Conservation (phyloP, 2,888 invertebrate species). For the Pterostichus madidus region DNA sequence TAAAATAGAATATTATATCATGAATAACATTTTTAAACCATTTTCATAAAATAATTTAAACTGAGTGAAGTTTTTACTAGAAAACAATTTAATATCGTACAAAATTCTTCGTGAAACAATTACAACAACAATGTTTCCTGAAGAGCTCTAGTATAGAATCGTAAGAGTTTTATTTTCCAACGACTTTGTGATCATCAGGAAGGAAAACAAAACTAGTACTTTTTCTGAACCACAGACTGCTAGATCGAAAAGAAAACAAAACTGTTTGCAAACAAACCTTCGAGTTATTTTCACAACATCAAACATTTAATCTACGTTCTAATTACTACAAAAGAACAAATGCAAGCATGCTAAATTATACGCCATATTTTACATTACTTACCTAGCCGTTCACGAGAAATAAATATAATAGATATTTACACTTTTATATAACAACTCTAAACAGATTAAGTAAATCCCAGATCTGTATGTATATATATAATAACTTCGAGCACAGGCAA, state of each 20-base stretch:
- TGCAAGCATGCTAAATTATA: not conserved
- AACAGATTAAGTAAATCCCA: too few relatives aligned
- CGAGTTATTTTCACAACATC: slow-evolving; percentile 25
- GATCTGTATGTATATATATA: too few relatives aligned
- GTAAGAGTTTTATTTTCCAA: not conserved
- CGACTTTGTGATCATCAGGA: not conserved
- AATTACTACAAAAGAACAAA: slow-evolving; percentile 28
- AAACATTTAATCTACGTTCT: slow-evolving; percentile 17
- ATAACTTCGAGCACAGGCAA: too few relatives aligned
- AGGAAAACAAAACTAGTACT: slow-evolving; percentile 6
- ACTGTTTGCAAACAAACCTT: slow-evolving; percentile 16
- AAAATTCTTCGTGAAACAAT: slow-evolving; percentile 39
- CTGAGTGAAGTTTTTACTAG: too few relatives aligned
- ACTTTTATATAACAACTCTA: too few relatives aligned
- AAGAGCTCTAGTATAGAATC: not conserved
- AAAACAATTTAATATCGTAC: not conserved
- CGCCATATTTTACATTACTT: too few relatives aligned
- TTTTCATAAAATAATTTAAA: too few relatives aligned
- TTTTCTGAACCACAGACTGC: slow-evolving; percentile 5
- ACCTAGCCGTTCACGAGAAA: too few relatives aligned
- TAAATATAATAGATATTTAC: too few relatives aligned
- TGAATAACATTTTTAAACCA: too few relatives aligned
- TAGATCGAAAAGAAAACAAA: slow-evolving; percentile 7
- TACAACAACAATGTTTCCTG: slow-evolving; percentile 2
- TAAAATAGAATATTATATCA: too few relatives aligned